phyloP scores from a whole-genome alignment of 1,140 invertebrate genomes.

The Spodoptera frugiperda region DNA sequence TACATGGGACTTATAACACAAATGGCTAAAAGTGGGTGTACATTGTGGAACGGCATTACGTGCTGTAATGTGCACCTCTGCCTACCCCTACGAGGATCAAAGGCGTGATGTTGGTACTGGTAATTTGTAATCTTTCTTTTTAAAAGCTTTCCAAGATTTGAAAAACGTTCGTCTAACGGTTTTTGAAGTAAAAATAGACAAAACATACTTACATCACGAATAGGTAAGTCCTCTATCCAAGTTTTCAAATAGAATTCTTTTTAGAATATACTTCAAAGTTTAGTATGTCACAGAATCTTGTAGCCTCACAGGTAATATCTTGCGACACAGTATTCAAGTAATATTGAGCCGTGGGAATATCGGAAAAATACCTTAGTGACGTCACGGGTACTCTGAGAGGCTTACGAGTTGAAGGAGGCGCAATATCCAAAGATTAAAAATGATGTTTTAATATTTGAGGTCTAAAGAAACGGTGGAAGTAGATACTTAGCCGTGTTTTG shows the following conservation, averaged over 20 bases:
- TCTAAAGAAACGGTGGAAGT: neutral
- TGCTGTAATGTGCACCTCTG: no score
- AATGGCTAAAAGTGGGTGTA: no score
- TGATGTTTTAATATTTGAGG: conserved; percentile 36
- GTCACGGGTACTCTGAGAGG: neutral
- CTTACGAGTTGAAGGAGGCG: conserved; percentile 4
- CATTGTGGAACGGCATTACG: no score
- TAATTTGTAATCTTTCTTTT: no score
- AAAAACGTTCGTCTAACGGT: no score
- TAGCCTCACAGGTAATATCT: conserved; percentile 4
- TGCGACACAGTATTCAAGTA: conserved; percentile 5
- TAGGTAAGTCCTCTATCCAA: no score
- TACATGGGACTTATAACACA: no score
- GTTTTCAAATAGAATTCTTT: conserved; percentile 1
- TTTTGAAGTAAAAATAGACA: no score
- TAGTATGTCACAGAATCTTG: conserved; percentile 9
- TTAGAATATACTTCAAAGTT: neutral
- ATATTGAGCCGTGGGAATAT: conserved; percentile 43
- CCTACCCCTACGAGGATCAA: no score
- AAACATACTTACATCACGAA: no score
- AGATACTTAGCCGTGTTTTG: conserved; percentile 9
- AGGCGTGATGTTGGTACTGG: no score
- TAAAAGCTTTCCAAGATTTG: no score
- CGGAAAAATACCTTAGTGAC: conserved; percentile 38
- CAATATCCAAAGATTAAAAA: conserved; percentile 46